These are phyloP conservation scores for Meteorus colon DNA, from an alignment of 2,888 invertebrate species.

Conservation along the genomic window DNA sequence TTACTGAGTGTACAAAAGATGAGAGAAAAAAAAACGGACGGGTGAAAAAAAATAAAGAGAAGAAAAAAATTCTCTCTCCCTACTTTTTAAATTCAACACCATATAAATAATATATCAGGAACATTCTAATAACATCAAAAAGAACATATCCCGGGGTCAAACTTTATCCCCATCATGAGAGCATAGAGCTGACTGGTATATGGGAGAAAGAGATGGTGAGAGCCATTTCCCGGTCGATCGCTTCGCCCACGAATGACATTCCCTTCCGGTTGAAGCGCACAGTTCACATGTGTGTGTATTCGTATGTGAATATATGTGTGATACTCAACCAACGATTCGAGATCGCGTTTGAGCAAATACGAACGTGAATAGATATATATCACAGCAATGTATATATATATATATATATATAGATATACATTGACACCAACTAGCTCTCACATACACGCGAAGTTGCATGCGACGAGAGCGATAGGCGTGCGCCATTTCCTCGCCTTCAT, in stretches of 20 bases:
- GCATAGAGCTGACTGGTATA: conserved; percentile 8
- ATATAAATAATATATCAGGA: conserved; percentile 14
- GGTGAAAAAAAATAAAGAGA: neutral
- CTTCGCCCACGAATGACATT: conserved; percentile 48
- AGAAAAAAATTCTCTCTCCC: neutral
- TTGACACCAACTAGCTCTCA: neutral
- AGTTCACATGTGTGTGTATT: neutral
- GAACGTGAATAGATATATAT: conserved; percentile 3
- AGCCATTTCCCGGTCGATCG: conserved; percentile 52
- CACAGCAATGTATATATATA: neutral
- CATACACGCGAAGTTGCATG: conserved; percentile 48
- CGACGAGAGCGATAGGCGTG: conserved; percentile 41
- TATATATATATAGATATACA: neutral
- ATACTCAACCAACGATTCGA: neutral
- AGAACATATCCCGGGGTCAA: conserved; percentile 28
- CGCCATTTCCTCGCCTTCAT: conserved; percentile 33
- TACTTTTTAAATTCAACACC: neutral
- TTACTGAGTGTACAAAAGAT: conserved; percentile 7
- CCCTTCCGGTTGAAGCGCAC: conserved; percentile 43
- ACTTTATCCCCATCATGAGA: conserved; percentile 12
- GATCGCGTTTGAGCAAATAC: conserved; percentile 5
- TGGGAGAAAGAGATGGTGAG: conserved; percentile 20
- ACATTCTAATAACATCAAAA: conserved; percentile 23
- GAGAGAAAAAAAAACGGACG: neutral
- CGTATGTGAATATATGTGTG: conserved; percentile 1